phyloP scores from a whole-genome alignment of 2,113 vertebrate genomes.

The Chamaetylas fuelleborni region DNA sequence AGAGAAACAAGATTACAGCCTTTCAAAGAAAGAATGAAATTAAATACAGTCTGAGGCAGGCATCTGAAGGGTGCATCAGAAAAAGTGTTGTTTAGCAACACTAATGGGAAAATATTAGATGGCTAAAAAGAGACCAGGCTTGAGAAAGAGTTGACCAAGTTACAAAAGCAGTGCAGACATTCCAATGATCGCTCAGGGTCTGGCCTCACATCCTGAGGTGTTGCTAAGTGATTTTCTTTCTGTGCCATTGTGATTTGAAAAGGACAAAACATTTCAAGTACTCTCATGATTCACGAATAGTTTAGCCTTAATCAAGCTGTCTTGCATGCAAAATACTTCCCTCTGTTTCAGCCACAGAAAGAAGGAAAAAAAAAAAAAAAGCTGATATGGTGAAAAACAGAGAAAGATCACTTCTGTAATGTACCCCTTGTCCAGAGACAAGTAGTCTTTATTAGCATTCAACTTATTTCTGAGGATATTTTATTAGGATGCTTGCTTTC shows the following conservation, averaged over 20 bases:
- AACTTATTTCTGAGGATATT: background rate
- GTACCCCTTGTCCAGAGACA: background rate
- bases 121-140: background rate
- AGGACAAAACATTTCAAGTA: background rate
- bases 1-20: background rate
- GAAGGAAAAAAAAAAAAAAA: background rate
- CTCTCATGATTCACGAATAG: background rate
- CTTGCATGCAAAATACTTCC: background rate
- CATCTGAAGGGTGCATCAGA: background rate
- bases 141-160: background rate
- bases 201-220: background rate
- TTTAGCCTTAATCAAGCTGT: background rate
- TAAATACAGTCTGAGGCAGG: slow-evolving; percentile 11
- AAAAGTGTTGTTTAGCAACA: slow-evolving; percentile 47
- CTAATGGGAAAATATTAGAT: background rate
- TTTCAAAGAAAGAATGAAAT: slow-evolving; percentile 28
- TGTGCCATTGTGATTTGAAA: slow-evolving; percentile 1
- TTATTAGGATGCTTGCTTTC: background rate
- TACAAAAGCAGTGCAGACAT: background rate
- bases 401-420: background rate
- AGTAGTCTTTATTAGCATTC: background rate
- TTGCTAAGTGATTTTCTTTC: slow-evolving; percentile 38
- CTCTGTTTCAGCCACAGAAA: background rate
- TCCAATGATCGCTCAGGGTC: background rate
- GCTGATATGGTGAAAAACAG: background rate